Evolutionary conservation across 2,113 vertebrate species (phyloP).

Genomic region (Loxodonta africana): DNA sequence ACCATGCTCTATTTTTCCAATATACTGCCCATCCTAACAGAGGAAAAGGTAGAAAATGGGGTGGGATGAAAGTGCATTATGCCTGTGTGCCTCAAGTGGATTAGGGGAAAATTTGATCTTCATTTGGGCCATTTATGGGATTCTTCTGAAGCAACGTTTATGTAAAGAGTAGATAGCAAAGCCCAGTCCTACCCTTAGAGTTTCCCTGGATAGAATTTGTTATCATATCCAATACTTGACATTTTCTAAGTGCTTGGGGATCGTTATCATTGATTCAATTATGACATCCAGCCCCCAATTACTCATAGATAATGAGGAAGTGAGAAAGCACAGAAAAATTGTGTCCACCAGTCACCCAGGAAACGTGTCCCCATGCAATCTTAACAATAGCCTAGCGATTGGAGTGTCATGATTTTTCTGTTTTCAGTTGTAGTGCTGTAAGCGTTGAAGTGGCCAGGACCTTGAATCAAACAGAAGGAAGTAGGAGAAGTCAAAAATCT

Average conservation of each 20-base stretch:
- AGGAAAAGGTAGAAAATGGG: not conserved
- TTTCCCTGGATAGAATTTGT: not conserved
- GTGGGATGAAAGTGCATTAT: not conserved
- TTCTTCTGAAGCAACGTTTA: constrained; percentile 28
- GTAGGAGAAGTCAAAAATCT: not conserved
- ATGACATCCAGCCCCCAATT: not conserved
- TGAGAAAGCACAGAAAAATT: not conserved
- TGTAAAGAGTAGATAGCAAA: not conserved
- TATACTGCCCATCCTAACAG: not conserved
- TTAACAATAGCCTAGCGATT: not conserved
- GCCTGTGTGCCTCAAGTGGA: not conserved
- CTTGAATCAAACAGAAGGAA: not conserved
- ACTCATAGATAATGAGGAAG: constrained; percentile 13
- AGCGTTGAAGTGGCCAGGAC: not conserved
- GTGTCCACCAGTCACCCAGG: not conserved
- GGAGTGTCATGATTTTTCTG: not conserved
- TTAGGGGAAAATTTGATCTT: not conserved
- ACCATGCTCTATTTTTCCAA: not conserved
- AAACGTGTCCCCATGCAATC: not conserved
- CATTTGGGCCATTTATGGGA: not conserved
- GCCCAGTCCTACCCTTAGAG: not conserved
- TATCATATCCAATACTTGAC: not conserved
- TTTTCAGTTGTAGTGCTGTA: not conserved
- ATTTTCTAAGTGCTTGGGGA: constrained; percentile 41
- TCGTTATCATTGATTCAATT: not conserved